Conservation (phyloP, 2,797 vertebrate species). For the Pseudomugil gertrudae region DNA sequence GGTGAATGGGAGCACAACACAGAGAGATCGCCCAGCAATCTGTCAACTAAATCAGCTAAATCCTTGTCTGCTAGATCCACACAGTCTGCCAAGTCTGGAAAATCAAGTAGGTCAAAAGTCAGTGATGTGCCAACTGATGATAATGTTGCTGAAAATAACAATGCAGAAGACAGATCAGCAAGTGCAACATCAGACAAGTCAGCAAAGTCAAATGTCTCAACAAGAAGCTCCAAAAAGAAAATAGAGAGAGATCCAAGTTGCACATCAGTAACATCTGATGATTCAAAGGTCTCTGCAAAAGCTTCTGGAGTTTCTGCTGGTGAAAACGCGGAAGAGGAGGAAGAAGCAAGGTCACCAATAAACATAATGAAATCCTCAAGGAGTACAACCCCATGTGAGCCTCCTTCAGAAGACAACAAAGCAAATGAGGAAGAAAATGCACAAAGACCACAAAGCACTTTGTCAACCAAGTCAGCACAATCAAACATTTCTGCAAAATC, state of each 20-base stretch:
- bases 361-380: slow-evolving; percentile 37
- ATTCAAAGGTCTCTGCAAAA: background rate
- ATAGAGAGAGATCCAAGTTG: background rate
- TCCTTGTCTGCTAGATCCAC: slow-evolving; percentile 53
- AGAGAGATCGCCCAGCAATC: slow-evolving; percentile 15
- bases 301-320: slow-evolving; percentile 29
- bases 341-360: slow-evolving; percentile 38
- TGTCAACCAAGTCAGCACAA: slow-evolving; percentile 59
- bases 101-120: slow-evolving; percentile 36
- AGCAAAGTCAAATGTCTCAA: slow-evolving; percentile 35
- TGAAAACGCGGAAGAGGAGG: slow-evolving; percentile 26
- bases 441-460: slow-evolving; percentile 52
- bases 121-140: slow-evolving; percentile 9
- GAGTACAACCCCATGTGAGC: slow-evolving; percentile 10
- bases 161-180: slow-evolving; percentile 24
- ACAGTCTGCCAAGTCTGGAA: slow-evolving; percentile 46
- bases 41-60: slow-evolving; percentile 58
- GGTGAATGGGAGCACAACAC: slow-evolving; percentile 14
- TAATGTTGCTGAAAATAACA: slow-evolving; percentile 2
- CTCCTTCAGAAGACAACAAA: slow-evolving; percentile 12
- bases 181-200: slow-evolving; percentile 39
- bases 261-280: background rate
- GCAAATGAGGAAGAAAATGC: slow-evolving; percentile 23
- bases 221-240: background rate
- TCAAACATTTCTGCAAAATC: slow-evolving; percentile 52